Percentiles rank a stretch among this genome's conserved stretches.
phyloP scores from a whole-genome alignment of 2,888 invertebrate genomes.

The Portevinia maculata region DNA sequence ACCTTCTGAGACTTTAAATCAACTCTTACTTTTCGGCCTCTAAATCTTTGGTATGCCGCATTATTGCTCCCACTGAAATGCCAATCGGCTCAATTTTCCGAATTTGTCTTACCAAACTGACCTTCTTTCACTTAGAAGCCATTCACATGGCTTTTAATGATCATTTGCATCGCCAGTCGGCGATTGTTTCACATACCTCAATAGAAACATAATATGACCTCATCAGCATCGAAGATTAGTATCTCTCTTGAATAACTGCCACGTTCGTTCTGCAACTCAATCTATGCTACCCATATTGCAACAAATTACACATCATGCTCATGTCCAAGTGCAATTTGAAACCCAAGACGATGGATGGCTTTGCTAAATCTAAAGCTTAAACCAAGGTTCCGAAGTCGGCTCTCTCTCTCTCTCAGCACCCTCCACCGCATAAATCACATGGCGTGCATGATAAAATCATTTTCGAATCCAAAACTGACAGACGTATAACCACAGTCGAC shows the following conservation, averaged over 20 bases:
- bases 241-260: constrained; percentile 38
- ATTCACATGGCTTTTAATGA: constrained; percentile 18
- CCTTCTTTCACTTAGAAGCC: not conserved
- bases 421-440: constrained; percentile 5
- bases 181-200: constrained; percentile 2
- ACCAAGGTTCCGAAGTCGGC: constrained; percentile 56
- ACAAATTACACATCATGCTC: constrained; percentile 68
- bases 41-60: too few relatives aligned
- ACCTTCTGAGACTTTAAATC: too few relatives aligned
- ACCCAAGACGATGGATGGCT: constrained; percentile 57
- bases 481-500: constrained; percentile 32
- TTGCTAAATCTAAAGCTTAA: constrained; percentile 44
- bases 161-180: constrained; percentile 12
- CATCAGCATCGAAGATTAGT: constrained; percentile 57
- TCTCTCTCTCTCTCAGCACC: constrained; percentile 44
- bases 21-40: too few relatives aligned
- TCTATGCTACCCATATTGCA: constrained; percentile 47
- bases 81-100: too few relatives aligned
- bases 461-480: constrained; percentile 41
- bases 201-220: constrained; percentile 45
- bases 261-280: constrained; percentile 43
- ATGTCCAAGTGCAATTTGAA: constrained; percentile 65
- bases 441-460: constrained; percentile 56
- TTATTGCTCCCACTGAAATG: too few relatives aligned
- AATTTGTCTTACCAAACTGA: not conserved